Percentiles rank a stretch among this genome's conserved stretches.
These are phyloP conservation scores for Diabrotica undecimpunctata DNA, from an alignment of 1,140 invertebrate genomes.

Conservation along the genomic window DNA sequence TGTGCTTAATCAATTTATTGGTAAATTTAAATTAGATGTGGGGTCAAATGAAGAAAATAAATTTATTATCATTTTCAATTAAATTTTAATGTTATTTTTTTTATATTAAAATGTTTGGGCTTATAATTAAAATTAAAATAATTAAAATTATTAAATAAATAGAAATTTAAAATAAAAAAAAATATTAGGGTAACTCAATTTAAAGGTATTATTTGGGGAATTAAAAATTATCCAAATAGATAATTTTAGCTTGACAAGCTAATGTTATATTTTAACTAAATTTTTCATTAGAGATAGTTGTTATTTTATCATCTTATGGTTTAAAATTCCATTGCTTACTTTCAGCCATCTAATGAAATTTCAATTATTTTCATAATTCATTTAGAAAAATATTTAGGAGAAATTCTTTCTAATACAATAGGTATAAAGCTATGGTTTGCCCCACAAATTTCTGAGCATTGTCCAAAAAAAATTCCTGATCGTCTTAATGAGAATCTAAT, in stretches of 20 bases:
- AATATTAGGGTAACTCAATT: conserved; percentile 52
- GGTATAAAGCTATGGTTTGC: conserved; percentile 75
- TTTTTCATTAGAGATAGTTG: conserved; percentile 41
- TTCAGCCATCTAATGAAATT: conserved; percentile 60
- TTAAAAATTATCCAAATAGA: conserved; percentile 53
- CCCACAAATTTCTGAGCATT: conserved; percentile 79
- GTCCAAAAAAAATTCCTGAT: conserved; percentile 61
- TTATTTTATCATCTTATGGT: conserved; percentile 47
- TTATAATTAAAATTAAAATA: conserved; percentile 46
- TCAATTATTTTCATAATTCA: conserved; percentile 53
- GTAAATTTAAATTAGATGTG: conserved; percentile 46
- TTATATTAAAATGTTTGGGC: conserved; percentile 31
- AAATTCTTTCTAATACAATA: conserved; percentile 61
- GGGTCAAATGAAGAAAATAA: conserved; percentile 56
- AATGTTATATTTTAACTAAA: conserved; percentile 53
- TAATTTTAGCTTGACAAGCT: conserved; percentile 57
- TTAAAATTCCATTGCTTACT: conserved; percentile 59
- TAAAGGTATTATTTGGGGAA: conserved; percentile 54
- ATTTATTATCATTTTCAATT: conserved; percentile 56
- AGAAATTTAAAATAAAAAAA: conserved; percentile 50
- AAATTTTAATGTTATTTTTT: conserved; percentile 43
- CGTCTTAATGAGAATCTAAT: conserved; percentile 54
- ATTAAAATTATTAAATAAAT: conserved; percentile 51
- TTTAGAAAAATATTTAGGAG: conserved; percentile 54
- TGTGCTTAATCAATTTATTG: conserved; percentile 55